These are phyloP conservation scores for Thalassoma bifasciatum DNA, from an alignment of 2,113 vertebrate species.

Conservation along the genomic window DNA sequence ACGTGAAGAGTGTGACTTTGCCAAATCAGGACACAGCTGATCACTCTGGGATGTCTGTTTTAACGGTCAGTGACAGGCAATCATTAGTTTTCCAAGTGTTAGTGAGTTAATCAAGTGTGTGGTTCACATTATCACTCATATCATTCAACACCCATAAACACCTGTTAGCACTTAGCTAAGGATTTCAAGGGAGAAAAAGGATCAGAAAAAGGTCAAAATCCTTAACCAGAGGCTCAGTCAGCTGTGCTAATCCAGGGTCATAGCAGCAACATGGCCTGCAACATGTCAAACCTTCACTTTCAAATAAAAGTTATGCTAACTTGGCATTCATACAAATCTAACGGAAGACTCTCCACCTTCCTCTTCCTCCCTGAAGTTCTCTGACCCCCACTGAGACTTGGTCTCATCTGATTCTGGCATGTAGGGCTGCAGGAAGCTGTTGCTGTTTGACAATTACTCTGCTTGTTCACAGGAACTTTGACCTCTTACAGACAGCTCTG, in stretches of 20 bases:
- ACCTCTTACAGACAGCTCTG: slow-evolving; percentile 27
- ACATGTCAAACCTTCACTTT: slow-evolving; percentile 28
- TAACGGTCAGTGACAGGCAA: no score
- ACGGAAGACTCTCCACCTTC: neutral
- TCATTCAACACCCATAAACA: neutral
- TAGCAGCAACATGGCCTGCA: neutral
- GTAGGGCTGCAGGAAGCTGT: slow-evolving; percentile 19
- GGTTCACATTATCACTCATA: slow-evolving; percentile 17
- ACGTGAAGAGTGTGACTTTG: no score
- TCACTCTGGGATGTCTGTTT: no score
- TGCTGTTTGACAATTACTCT: slow-evolving; percentile 32
- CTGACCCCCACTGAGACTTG: slow-evolving; percentile 25
- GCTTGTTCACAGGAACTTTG: slow-evolving; percentile 44
- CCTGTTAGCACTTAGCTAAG: slow-evolving; percentile 8
- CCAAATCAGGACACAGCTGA: no score
- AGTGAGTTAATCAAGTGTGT: slow-evolving; percentile 3
- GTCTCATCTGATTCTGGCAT: slow-evolving; percentile 14
- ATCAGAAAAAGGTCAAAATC: neutral
- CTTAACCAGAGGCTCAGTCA: slow-evolving; percentile 5
- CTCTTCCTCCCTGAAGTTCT: neutral
- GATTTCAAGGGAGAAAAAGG: slow-evolving; percentile 11
- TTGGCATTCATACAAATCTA: slow-evolving; percentile 24
- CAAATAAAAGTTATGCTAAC: slow-evolving; percentile 11
- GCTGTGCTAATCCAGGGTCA: neutral
- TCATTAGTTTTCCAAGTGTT: neutral